phyloP scores from a whole-genome alignment of 2,888 invertebrate genomes.

The Mythimna albipuncta region DNA sequence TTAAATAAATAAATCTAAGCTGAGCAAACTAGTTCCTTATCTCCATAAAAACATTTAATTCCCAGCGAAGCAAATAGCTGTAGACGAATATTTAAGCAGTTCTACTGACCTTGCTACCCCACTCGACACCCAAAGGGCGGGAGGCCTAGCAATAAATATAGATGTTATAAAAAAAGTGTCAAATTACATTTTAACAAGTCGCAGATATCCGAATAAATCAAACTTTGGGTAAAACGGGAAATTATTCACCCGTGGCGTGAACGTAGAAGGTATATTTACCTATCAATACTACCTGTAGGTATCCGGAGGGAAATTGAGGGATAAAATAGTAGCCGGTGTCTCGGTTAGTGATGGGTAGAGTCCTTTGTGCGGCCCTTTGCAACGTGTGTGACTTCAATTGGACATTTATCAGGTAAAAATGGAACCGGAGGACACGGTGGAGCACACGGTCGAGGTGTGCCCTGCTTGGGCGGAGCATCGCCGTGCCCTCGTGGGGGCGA shows the following conservation, averaged over 20 bases:
- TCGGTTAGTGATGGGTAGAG: neutral
- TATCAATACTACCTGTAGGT: neutral
- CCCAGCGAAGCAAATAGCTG: neutral
- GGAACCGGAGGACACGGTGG: too few relatives aligned
- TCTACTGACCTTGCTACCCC: constrained; percentile 5
- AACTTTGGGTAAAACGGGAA: constrained; percentile 1
- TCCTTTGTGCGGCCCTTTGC: neutral
- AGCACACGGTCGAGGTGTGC: too few relatives aligned
- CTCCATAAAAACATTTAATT: too few relatives aligned
- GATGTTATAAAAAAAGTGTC: constrained; percentile 16
- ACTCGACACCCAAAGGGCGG: constrained; percentile 14
- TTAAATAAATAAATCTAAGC: too few relatives aligned
- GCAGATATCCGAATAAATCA: neutral
- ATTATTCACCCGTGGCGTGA: constrained; percentile 21
- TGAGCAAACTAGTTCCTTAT: neutral
- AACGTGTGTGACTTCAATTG: neutral
- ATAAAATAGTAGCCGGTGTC: constrained; percentile 9
- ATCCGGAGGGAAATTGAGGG: constrained; percentile 2
- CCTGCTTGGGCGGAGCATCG: too few relatives aligned
- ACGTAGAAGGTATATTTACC: neutral
- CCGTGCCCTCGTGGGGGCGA: too few relatives aligned
- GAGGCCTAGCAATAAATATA: constrained; percentile 20
- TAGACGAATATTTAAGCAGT: neutral
- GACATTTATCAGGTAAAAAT: constrained; percentile 12
- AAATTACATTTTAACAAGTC: constrained; percentile 26